Percentiles rank a stretch among this genome's conserved stretches.
phyloP scores from a whole-genome alignment of 2,113 vertebrate genomes.

The Mustela lutreola region DNA sequence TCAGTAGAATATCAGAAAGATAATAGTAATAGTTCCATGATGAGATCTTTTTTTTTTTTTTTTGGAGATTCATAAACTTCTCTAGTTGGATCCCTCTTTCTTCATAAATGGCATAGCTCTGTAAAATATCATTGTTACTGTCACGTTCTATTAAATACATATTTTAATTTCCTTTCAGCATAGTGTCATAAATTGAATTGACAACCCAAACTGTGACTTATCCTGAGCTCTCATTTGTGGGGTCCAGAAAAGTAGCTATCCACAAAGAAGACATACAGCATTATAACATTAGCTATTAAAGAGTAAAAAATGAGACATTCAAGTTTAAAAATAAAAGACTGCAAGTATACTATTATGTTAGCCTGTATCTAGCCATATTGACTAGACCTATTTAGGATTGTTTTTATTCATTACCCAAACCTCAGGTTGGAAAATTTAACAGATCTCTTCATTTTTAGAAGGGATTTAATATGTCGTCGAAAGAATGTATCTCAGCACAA shows the following conservation, averaged over 20 bases:
- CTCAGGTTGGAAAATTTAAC: slow-evolving; percentile 30
- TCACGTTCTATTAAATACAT: not conserved
- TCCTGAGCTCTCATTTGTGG: slow-evolving; percentile 21
- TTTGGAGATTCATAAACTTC: slow-evolving; percentile 47
- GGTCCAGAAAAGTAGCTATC: not conserved
- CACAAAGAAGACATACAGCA: slow-evolving; percentile 13
- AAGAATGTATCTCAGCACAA: not conserved
- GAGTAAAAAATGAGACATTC: slow-evolving; percentile 57
- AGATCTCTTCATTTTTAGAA: slow-evolving; percentile 17
- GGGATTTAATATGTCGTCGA: not conserved
- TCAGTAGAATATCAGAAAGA: slow-evolving; percentile 58
- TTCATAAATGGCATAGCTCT: slow-evolving; percentile 52
- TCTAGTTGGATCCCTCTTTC: not conserved
- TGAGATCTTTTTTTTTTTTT: not conserved
- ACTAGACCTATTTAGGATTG: not conserved
- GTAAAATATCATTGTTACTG: slow-evolving; percentile 19
- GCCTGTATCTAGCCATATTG: not conserved
- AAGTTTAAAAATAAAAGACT: slow-evolving; percentile 41
- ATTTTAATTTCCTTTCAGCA: slow-evolving; percentile 66
- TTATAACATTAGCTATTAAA: slow-evolving; percentile 7
- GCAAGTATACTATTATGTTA: not conserved
- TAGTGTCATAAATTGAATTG: slow-evolving; percentile 53
- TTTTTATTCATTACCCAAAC: not conserved
- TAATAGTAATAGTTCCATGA: slow-evolving; percentile 49
- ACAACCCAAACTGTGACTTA: slow-evolving; percentile 42